Evolutionary conservation across 2,888 invertebrate species (phyloP).

Genomic region (Iselma pallidipennis): DNA sequence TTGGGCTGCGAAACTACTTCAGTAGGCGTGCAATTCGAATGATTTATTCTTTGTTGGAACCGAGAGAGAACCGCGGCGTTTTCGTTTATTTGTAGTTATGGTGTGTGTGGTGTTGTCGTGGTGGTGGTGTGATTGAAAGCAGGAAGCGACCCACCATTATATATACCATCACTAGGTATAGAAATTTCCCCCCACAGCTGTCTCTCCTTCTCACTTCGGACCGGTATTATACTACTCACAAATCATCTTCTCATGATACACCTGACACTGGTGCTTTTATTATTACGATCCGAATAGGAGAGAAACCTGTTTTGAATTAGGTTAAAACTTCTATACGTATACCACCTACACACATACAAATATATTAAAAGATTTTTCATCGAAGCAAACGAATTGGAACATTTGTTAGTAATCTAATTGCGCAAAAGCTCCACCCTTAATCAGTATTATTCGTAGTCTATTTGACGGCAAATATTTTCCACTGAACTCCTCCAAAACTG

Average conservation of each 20-base stretch:
- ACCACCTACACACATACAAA: too few species aligned
- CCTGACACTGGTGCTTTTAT: background rate
- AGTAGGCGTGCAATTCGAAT: background rate
- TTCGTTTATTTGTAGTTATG: slow-evolving; percentile 3
- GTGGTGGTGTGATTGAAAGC: background rate
- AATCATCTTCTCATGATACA: slow-evolving; percentile 5
- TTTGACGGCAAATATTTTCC: background rate
- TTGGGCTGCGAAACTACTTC: background rate
- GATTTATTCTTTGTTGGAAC: background rate
- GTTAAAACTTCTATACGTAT: too few species aligned
- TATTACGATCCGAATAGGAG: background rate
- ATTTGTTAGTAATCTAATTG: too few species aligned
- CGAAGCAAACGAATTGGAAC: too few species aligned
- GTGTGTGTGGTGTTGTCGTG: slow-evolving; percentile 4
- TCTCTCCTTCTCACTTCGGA: background rate
- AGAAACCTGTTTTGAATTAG: background rate
- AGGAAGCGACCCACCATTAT: slow-evolving; percentile 4
- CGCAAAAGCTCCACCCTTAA: background rate
- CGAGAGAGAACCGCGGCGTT: slow-evolving; percentile 1
- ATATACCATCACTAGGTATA: background rate
- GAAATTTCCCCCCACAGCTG: background rate
- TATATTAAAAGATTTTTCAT: too few species aligned
- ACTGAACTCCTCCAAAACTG: background rate
- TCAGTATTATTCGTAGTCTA: background rate
- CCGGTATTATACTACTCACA: background rate